These are phyloP conservation scores for Odobenus rosmarus DNA, from an alignment of 2,113 vertebrate genomes.

Conservation along the genomic window DNA sequence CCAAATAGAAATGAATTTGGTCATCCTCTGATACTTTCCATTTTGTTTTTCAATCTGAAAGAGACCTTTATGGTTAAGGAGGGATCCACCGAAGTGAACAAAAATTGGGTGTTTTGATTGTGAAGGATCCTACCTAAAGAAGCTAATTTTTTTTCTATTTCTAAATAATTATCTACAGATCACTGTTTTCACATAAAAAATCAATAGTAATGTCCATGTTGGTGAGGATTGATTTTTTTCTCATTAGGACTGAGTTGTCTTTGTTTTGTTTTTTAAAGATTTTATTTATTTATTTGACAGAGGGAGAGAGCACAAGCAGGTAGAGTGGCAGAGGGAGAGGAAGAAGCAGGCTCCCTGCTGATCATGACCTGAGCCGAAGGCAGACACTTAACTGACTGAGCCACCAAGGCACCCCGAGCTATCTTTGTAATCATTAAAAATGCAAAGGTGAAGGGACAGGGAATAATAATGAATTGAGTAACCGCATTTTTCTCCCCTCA, in stretches of 20 bases:
- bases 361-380: background rate
- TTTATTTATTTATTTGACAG: background rate
- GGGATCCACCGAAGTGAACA: background rate
- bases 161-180: background rate
- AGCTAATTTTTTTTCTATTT: background rate
- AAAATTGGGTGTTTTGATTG: background rate
- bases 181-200: background rate
- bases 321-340: background rate
- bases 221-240: background rate
- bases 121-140: background rate
- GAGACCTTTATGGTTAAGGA: background rate
- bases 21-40: background rate
- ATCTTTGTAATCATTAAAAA: background rate
- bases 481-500: background rate
- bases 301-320: background rate
- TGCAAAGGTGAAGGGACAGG: background rate
- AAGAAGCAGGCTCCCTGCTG: background rate
- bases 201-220: background rate
- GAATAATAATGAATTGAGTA: background rate
- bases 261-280: background rate
- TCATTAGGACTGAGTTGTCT: conserved; percentile 2
- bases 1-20: background rate
- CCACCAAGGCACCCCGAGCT: background rate
- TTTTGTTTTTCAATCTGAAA: background rate
- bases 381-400: background rate